Base-by-base conservation (phyloP, 1,140 invertebrate species). In the Drosophila obscura region DNA sequence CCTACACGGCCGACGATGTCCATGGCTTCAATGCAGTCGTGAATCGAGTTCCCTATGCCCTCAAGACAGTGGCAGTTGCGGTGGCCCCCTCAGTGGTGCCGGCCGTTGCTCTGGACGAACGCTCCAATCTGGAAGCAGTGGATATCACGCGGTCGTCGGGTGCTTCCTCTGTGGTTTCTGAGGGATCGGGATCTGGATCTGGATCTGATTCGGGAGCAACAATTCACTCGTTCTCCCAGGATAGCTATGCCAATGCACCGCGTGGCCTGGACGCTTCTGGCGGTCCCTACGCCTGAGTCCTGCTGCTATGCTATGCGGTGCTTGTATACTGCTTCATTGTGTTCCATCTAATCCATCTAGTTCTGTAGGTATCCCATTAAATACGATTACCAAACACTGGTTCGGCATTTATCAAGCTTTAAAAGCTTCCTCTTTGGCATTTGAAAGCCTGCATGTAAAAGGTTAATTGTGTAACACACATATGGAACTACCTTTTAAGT, bases 1-100 rank as follows among this genome's bases (percentile, higher is more conserved):
- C 93, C 48, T 94, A 93, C 77, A 93, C 92, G 22, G 93, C 93
- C 31, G 93, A 93, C 73, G 80, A 93, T 58, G 72, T 93, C 8
- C 92, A 93, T 69, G 93, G 93, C 67, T 94, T 94, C 77, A 94
- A 94, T 91, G 93, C 93, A 2, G 91, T 94, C 3, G 93, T 94
- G 0, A 84, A 65, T 41, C 82, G 82, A 3, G 82, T 87, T 1
- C 82, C 82, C 5, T 82, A 77, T 15, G 67, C 67, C 13, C 52
- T 84, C 1, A 90, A 87, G 19, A 49, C 74, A 4, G 41, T 79
- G 4, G 58, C 71, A 0, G 44, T 58, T 0, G 64, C 64, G 4
- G 64, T 26, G 15, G 35, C 60, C 9, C 31, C 28, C 9, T 35
- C 31, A 5, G 73, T 69, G 1, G 15, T 56, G 2, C 49, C 69